Evolutionary conservation across 2,797 vertebrate species (phyloP).

Genomic region (Characodon lateralis): DNA sequence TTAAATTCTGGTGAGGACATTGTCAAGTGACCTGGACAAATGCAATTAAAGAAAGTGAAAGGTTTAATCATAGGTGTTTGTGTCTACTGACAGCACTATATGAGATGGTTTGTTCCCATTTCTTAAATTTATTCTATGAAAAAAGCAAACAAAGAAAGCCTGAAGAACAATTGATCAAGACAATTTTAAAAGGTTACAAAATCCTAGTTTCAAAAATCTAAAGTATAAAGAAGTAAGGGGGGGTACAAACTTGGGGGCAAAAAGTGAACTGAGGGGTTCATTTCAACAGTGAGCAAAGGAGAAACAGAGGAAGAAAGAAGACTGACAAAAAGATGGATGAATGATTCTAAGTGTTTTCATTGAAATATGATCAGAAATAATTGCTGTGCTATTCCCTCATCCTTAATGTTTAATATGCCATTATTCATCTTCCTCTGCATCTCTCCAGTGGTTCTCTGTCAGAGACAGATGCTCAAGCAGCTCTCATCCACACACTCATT

Average conservation of each 20-base stretch:
- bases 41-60: neutral
- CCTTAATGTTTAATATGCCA: conserved; percentile 78
- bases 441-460: conserved; percentile 37
- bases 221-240: neutral
- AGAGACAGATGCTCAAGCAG: conserved; percentile 43
- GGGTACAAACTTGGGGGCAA: conserved; percentile 1
- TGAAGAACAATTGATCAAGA: neutral
- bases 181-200: neutral
- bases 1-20: neutral
- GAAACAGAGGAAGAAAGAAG: conserved; percentile 36
- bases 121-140: neutral
- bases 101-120: neutral
- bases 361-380: conserved; percentile 81
- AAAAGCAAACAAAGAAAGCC: neutral
- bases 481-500: conserved; percentile 27
- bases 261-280: conserved; percentile 2
- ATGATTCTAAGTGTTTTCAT: conserved; percentile 72
- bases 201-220: neutral
- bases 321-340: conserved; percentile 65
- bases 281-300: conserved; percentile 41
- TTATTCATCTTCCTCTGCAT: conserved; percentile 67
- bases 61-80: neutral
- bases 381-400: conserved; percentile 74
- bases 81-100: neutral
- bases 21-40: neutral